Percentiles rank a stretch among this genome's conserved stretches.
These are phyloP conservation scores for Thereva nobilitata DNA, from an alignment of 2,888 invertebrate species.

Conservation along the genomic window DNA sequence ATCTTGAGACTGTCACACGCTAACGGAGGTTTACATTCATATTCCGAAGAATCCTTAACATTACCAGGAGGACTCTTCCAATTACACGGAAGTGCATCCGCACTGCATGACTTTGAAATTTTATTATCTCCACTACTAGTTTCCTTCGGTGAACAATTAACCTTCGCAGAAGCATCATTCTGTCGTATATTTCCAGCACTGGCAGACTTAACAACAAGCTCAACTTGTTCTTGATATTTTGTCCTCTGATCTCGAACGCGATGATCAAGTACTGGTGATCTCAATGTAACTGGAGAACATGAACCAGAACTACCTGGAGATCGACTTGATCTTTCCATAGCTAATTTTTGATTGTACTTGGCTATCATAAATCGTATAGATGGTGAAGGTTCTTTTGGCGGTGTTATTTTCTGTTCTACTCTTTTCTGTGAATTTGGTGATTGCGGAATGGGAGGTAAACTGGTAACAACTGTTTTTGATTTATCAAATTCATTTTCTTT, in stretches of 20 bases:
- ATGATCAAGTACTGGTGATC: slow-evolving; percentile 67
- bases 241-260: slow-evolving; percentile 62
- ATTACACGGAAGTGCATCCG: slow-evolving; percentile 34
- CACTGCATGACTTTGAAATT: slow-evolving; percentile 40
- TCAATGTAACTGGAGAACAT: slow-evolving; percentile 65
- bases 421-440: slow-evolving; percentile 64
- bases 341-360: slow-evolving; percentile 59
- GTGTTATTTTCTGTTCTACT: slow-evolving; percentile 52
- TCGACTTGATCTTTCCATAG: slow-evolving; percentile 54
- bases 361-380: slow-evolving; percentile 73
- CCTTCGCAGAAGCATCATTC: slow-evolving; percentile 1
- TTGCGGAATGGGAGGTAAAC: slow-evolving; percentile 63
- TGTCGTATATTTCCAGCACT: slow-evolving; percentile 58
- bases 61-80: slow-evolving; percentile 12
- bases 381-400: slow-evolving; percentile 68
- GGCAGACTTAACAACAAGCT: slow-evolving; percentile 68
- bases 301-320: slow-evolving; percentile 65
- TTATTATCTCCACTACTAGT: not conserved
- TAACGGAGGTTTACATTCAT: slow-evolving; percentile 44
- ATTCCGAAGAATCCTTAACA: slow-evolving; percentile 22
- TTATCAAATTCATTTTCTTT: slow-evolving; percentile 38
- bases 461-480: slow-evolving; percentile 38
- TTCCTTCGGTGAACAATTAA: not conserved
- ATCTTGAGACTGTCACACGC: slow-evolving; percentile 54
- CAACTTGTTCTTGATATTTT: slow-evolving; percentile 58